A percentile compares a stretch with the other conserved stretches of the same genome.
Evolutionary conservation across 2,888 invertebrate species (phyloP).

Genomic region (Coelogynopora nodosa): DNA sequence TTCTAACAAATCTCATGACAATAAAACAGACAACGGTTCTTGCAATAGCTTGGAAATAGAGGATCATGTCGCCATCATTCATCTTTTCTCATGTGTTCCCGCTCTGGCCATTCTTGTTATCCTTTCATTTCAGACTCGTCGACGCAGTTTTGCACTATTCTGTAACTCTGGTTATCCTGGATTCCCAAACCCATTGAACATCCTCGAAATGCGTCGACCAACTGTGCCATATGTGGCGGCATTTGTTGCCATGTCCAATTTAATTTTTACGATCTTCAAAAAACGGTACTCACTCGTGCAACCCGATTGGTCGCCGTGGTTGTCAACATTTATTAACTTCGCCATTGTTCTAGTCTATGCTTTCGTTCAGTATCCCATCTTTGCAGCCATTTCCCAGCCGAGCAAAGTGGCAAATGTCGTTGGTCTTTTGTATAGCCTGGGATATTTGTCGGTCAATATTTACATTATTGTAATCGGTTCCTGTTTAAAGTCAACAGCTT

Average conservation of each 20-base stretch:
- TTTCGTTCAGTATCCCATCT: neutral
- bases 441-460: neutral
- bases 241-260: neutral
- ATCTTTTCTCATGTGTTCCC: neutral
- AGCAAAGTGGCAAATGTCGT: neutral
- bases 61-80: neutral
- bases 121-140: neutral
- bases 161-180: slow-evolving; percentile 4
- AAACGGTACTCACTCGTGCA: neutral
- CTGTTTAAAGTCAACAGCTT: neutral
- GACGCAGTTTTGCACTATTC: neutral
- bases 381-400: neutral
- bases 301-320: neutral
- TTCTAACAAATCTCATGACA: neutral
- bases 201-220: slow-evolving; percentile 10
- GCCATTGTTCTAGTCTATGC: neutral
- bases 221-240: neutral
- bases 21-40: neutral
- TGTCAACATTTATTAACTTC: neutral
- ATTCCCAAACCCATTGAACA: neutral
- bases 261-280: neutral
- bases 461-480: neutral
- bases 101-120: neutral
- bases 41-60: neutral
- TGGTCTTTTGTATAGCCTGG: neutral